phyloP scores from a whole-genome alignment of 1,140 invertebrate species.

The Arion vulgaris region DNA sequence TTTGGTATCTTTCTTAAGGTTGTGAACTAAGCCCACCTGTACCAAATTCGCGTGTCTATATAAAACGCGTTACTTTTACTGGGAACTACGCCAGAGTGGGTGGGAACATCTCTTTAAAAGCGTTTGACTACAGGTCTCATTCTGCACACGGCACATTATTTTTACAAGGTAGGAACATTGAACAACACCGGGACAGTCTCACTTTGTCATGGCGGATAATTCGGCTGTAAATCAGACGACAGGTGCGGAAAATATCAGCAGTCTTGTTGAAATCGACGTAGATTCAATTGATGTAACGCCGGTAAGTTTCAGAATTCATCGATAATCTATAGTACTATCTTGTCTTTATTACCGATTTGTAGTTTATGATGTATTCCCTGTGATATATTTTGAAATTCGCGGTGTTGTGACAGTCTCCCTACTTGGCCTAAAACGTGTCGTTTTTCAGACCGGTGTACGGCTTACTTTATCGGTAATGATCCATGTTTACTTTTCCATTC shows the following conservation, averaged over 20 bases:
- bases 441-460: too few species aligned
- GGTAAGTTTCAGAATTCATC: background rate
- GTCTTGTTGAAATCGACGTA: background rate
- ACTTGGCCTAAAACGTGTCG: too few species aligned
- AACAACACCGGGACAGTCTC: conserved; percentile 8
- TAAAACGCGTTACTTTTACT: background rate
- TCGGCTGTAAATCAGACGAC: background rate
- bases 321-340: background rate
- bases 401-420: background rate
- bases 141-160: background rate
- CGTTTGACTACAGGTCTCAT: background rate
- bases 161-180: background rate
- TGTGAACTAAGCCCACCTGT: too few species aligned
- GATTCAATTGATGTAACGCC: conserved; percentile 2
- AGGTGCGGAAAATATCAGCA: background rate
- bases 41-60: too few species aligned
- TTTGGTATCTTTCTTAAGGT: too few species aligned
- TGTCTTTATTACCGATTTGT: background rate
- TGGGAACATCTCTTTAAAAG: background rate
- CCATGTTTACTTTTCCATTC: too few species aligned
- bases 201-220: background rate
- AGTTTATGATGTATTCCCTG: background rate
- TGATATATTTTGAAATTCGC: background rate
- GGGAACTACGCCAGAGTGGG: background rate
- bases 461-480: too few species aligned